Base-by-base conservation (phyloP, 2,888 invertebrate species). In the Cryptus armator region DNA sequence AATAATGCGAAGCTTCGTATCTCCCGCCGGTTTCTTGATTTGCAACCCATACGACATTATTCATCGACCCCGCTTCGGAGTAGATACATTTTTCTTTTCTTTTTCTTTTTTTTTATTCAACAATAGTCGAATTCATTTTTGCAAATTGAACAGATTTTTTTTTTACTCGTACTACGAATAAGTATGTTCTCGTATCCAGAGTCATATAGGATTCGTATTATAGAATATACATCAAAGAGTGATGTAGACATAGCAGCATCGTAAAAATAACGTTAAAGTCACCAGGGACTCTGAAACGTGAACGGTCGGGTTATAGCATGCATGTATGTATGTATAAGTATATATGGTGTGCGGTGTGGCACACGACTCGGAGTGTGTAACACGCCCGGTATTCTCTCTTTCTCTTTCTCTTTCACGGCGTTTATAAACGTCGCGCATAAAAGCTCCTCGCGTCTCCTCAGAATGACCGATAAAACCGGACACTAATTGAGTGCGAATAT, bases 401-500 rank as follows among this genome's bases (percentile, higher is more conserved):
- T 74, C 80, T 76, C 83, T 79, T 81, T 78, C 81, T 83, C 71
- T 62, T 72, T 62, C 76, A 70, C 74, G 67, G 53, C 72, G 76
- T 83, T 83, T 85, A 85, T 81, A 89, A 91, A 90, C 83, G 81
- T 89, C 89, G 85, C 86, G 86, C 87, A 89, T 89, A 89, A 90
- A 89, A 88, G 88, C 89, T 88, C 68, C 86, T 88, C 87, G 87
- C 88, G 87, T 89, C 87, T 70, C 81, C 68, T 67, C 82, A 77
- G 77, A 80, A 86, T 80, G 70, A 81, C 77, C 86, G 81, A 89
- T 90, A 89, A 90, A 90, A 89, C 88, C 83, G 86, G 90, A 90
- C 90, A 89, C 88, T 91, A 90, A 91, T 90, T 89, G 89, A 87
- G 89, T 90, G 91, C 87, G 87, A 89, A 90, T 89, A 87, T 88